Evolutionary conservation across 2,888 invertebrate genomes (phyloP).

Genomic region (Frankliniella fusca): DNA sequence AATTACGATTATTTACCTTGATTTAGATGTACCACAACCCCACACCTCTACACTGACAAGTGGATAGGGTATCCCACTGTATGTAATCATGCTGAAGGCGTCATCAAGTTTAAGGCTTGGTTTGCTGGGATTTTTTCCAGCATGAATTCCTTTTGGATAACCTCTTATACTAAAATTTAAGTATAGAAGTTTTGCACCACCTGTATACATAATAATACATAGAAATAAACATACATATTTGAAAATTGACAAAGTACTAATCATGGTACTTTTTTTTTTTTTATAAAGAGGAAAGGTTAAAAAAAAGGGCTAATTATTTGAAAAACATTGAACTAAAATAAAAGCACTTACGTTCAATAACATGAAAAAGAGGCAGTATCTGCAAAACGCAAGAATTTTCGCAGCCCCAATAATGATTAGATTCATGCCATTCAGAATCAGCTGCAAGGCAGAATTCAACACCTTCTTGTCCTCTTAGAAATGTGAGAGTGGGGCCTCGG

Average conservation of each 20-base stretch:
- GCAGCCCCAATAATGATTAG: constrained; percentile 77
- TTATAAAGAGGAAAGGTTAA: not conserved
- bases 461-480: constrained; percentile 54
- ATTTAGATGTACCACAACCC: constrained; percentile 73
- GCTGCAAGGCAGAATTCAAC: constrained; percentile 72
- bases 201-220: constrained; percentile 42
- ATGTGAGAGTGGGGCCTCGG: constrained; percentile 55
- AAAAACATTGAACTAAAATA: not conserved
- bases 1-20: constrained; percentile 51
- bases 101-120: constrained; percentile 70
- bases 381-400: constrained; percentile 61
- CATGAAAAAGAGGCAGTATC: constrained; percentile 53
- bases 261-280: not conserved
- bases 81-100: constrained; percentile 59
- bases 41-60: constrained; percentile 61
- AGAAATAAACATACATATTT: not conserved
- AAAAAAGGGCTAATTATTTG: not conserved
- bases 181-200: constrained; percentile 70
- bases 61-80: constrained; percentile 49
- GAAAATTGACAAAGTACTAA: not conserved
- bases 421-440: constrained; percentile 80
- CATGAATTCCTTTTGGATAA: constrained; percentile 76
- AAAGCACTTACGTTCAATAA: constrained; percentile 49
- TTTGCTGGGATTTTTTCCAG: constrained; percentile 73
- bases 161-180: constrained; percentile 79